Evolutionary conservation across 2,113 vertebrate species (phyloP), one percentile per base, ranked within the genome.

Genomic region (Pseudopipra pipra): DNA sequence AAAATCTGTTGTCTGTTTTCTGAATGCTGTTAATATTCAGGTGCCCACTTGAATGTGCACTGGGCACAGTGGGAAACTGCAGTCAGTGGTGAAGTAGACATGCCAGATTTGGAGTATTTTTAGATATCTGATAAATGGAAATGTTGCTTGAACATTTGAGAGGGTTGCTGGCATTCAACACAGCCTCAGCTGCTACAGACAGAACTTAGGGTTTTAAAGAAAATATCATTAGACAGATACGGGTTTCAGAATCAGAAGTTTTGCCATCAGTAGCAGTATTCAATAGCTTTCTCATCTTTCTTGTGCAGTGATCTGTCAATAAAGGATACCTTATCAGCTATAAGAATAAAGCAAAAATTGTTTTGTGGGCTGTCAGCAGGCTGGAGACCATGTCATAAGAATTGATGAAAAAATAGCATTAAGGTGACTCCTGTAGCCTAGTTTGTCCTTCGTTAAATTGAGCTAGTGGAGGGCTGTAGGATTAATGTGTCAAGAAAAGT

Each of bases 401-500:
- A 67, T 63, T 81, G 87, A 88, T 95, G 84, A 49, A 87, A 88
- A 93, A 95, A 47, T 66, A 83, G 16, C 63, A 41, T 76, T 95
- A 90, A 94, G 80, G 80, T 95, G 76, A 90, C 66, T 79, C 1
- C 9, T 85, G 33, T 67, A 65, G 52, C 75, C 65, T 88, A 47
- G 54, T 90, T 95, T 93, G 88, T 77, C 93, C 82, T 76, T 88
- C 88, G 59, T 94, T 95, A 95, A 89, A 88, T 59, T 91, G 87
- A 86, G 47, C 87, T 86, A n/a, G 49, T 81, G 28, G 47, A 95
- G 80, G 74, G 18, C 37, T 95, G n/a, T 43, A 77, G 63, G 56
- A 90, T 93, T 92, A 94, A 93, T 72, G 23, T 66, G 39, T 83
- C 74, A 87, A 79, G 78, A 91, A 84, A 70, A 85, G 52, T 65